A percentile compares a stretch with the other conserved stretches of the same genome.
Conservation (phyloP, 2,888 invertebrate genomes). For the Venusia cambrica region DNA sequence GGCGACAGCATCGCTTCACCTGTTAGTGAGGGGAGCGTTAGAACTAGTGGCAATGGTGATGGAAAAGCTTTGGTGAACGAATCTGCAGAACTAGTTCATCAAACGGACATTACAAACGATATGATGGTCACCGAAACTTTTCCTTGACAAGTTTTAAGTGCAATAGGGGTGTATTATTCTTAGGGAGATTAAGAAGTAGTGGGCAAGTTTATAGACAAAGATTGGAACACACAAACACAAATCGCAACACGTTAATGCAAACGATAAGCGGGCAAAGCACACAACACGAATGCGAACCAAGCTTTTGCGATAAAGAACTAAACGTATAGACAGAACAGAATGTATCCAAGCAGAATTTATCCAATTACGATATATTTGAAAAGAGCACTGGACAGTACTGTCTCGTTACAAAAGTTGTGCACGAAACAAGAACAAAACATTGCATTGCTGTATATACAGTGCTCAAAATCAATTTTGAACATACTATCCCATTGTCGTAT, state of each 20-base stretch:
- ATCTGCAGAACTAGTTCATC: no score
- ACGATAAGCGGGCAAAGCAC: slow-evolving; percentile 42
- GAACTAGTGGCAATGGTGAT: slow-evolving; percentile 2
- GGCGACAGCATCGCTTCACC: slow-evolving; percentile 97
- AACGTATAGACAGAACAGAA: slow-evolving; percentile 1
- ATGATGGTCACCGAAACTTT: slow-evolving; percentile 26
- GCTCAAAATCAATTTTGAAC: slow-evolving; percentile 58
- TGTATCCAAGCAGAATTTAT: slow-evolving; percentile 5
- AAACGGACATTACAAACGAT: no score
- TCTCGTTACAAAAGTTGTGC: slow-evolving; percentile 18
- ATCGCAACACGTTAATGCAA: slow-evolving; percentile 66
- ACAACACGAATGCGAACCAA: slow-evolving; percentile 21
- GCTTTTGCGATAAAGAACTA: slow-evolving; percentile 7
- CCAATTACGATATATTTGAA: no score
- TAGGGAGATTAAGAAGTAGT: slow-evolving; percentile 25
- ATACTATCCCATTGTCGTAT: slow-evolving; percentile 65
- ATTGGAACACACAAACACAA: slow-evolving; percentile 76
- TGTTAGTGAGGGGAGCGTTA: slow-evolving; percentile 49
- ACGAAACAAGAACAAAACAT: slow-evolving; percentile 29
- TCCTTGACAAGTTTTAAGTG: slow-evolving; percentile 19
- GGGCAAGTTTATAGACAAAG: slow-evolving; percentile 26
- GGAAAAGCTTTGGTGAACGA: slow-evolving; percentile 24
- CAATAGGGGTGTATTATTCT: slow-evolving; percentile 19
- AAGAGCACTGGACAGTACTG: no score
- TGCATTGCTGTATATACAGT: slow-evolving; percentile 60